These are phyloP conservation scores for Pterois miles DNA, from an alignment of 2,797 vertebrate genomes.

Conservation along the genomic window DNA sequence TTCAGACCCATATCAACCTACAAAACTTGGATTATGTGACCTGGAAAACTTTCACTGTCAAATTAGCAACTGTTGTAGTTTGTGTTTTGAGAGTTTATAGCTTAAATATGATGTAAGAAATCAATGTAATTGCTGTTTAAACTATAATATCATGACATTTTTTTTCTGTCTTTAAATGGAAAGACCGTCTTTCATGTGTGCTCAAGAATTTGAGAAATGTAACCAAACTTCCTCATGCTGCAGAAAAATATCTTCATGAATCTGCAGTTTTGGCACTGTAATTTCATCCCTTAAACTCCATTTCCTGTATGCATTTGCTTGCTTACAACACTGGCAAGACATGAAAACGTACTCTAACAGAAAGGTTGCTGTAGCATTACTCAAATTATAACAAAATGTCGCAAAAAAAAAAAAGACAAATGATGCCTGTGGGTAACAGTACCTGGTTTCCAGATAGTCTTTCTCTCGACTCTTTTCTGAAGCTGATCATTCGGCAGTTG, in stretches of 20 bases:
- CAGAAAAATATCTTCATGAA: not conserved
- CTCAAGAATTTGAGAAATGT: not conserved
- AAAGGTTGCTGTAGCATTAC: not conserved
- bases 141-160: not conserved
- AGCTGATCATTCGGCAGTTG: constrained; percentile 58
- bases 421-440: not conserved
- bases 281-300: not conserved
- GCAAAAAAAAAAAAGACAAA: not conserved
- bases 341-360: too few relatives aligned
- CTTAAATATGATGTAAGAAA: not conserved
- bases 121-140: not conserved
- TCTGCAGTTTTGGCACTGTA: not conserved
- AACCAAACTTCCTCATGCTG: not conserved
- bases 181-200: not conserved
- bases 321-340: not conserved
- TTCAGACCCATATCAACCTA: not conserved
- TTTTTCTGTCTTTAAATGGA: not conserved
- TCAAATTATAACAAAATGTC: not conserved
- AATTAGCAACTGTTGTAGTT: not conserved
- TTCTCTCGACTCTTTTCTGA: constrained; percentile 53
- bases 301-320: not conserved
- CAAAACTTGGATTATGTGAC: not conserved
- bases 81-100: not conserved
- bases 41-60: not conserved
- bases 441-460: constrained; percentile 65